Evolutionary conservation across 2,888 invertebrate species (phyloP).

Genomic region (Torymus auratus): DNA sequence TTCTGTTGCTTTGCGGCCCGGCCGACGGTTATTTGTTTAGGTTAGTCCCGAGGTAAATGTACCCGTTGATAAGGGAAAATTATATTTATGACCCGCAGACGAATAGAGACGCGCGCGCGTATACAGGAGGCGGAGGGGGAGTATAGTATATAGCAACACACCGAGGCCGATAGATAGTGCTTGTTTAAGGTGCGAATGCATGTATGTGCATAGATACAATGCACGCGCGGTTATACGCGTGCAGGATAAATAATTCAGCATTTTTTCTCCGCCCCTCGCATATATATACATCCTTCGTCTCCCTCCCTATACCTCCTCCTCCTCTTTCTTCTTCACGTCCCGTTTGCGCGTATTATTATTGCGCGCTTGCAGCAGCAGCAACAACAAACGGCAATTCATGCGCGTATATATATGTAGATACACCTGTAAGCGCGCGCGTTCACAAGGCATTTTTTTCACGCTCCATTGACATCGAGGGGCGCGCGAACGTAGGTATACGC

Average conservation of each 20-base stretch:
- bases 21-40: constrained; percentile 60
- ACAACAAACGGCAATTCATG: too few relatives aligned
- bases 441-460: constrained; percentile 21
- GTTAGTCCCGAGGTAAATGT: constrained; percentile 57
- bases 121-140: too few relatives aligned
- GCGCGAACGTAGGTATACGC: neutral
- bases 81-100: constrained; percentile 60
- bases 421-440: neutral
- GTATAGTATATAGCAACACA: neutral
- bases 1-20: constrained; percentile 53
- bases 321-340: too few relatives aligned
- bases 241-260: constrained; percentile 51
- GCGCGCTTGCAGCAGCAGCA: neutral
- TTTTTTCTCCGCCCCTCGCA: constrained; percentile 15
- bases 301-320: too few relatives aligned
- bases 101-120: constrained; percentile 21
- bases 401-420: too few relatives aligned
- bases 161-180: constrained; percentile 44
- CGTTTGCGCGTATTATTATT: constrained; percentile 23
- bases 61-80: constrained; percentile 62
- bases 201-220: constrained; percentile 39
- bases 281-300: too few relatives aligned
- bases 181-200: constrained; percentile 48
- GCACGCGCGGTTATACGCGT: neutral
- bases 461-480: neutral